Conservation (phyloP, 1,140 invertebrate genomes). For the Drosophila quadrilineata region DNA sequence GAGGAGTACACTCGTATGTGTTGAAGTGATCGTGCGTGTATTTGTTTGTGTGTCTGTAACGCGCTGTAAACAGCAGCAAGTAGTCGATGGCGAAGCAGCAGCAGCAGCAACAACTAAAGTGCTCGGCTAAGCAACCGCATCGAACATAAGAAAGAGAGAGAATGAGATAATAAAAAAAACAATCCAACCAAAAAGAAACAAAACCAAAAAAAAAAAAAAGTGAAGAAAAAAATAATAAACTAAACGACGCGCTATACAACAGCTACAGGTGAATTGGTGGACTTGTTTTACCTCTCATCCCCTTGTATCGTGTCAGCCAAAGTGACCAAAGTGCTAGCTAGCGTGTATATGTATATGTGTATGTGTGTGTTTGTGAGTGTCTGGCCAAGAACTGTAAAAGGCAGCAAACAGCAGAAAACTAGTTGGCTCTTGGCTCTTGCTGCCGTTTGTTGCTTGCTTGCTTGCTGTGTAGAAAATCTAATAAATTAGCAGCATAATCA, state of each 20-base stretch:
- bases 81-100: conserved; percentile 31
- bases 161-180: conserved; percentile 14
- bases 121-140: conserved; percentile 54
- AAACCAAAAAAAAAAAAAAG: conserved; percentile 10
- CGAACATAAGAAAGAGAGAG: conserved; percentile 29
- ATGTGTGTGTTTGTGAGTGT: no score
- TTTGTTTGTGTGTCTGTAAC: conserved; percentile 33
- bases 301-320: conserved; percentile 16
- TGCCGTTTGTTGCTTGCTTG: no score
- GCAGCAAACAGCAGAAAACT: conserved; percentile 50
- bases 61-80: conserved; percentile 67
- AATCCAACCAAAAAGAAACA: no score
- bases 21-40: conserved; percentile 12
- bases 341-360: no score
- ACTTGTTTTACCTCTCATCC: conserved; percentile 20
- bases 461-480: conserved; percentile 56
- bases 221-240: conserved; percentile 24
- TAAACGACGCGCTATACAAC: conserved; percentile 45
- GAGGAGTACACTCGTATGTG: no score
- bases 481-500: conserved; percentile 75
- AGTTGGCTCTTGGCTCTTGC: conserved; percentile 33
- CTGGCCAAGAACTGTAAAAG: conserved; percentile 42
- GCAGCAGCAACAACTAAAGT: conserved; percentile 42
- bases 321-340: conserved; percentile 32
- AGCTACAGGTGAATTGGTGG: conserved; percentile 46